Base-by-base conservation (phyloP, 2,888 invertebrate genomes). In the Cheiracanthium punctorium region DNA sequence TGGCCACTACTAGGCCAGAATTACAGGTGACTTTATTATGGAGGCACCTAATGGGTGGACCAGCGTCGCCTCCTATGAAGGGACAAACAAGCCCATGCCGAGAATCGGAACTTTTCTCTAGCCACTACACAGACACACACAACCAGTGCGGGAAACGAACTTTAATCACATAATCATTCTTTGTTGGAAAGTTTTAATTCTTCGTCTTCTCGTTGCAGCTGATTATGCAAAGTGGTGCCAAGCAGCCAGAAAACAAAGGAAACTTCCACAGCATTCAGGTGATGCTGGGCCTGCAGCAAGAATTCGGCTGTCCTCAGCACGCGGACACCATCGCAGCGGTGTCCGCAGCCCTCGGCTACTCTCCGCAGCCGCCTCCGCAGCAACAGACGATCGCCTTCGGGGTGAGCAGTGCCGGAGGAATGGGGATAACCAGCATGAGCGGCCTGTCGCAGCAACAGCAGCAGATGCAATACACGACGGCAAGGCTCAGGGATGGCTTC, bases 181-280 rank as follows among this genome's bases (percentile, higher is more conserved):
- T n/a, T n/a, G n/a, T n/a, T n/a, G n/a, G n/a, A n/a, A n/a, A n/a
- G n/a, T n/a, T n/a, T n/a, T n/a, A n/a, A n/a, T n/a, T n/a, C n/a
- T n/a, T n/a, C n/a, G n/a, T n/a, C 24, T 24, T 58, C 17, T 58
- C 24, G 14, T 58, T 7, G 1, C 24, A 58, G 58, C 20, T 24
- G 24, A 58, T 5, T 24, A 86, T 86, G 86, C 86, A 86, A 52
- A 65, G 70, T 14, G 58, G 72, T 17, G 65, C 69, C 10, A 80
- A 85, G 30, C 77, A 80, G 30, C 33, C 82, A 0, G 82, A 82
- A 30, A 80, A 71, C 65, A 28, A 87, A 33, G 88, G 88, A 24
- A 88, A 88, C 52, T 89, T 89, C 85, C 90, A 90, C 88, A 89
- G 89, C 74, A 90, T 90, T 58, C 89, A 89, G 69, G 89, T 89